Evolutionary conservation across 2,888 invertebrate species (phyloP), one percentile per base, ranked within the genome.

Genomic region (Chymomyza fuscimana): DNA sequence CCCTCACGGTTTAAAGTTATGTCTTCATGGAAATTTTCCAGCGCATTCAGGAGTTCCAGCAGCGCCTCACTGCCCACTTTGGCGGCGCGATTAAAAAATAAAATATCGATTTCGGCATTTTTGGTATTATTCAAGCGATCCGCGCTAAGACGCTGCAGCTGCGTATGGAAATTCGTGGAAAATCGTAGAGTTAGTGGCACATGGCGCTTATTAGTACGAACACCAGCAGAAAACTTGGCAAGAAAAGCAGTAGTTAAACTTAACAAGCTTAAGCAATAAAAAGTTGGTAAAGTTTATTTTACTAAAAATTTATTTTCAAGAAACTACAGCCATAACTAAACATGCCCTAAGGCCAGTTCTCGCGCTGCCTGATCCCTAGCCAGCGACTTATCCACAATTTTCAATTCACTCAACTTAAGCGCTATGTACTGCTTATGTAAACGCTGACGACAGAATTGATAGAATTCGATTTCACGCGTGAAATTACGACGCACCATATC

Each of bases 11-110:
- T 86, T 7, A 89, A 25, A 10, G 32, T 61, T 3, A 89, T 9
- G 10, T 80, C 70, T 0, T 81, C 78, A 52, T 86, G 72, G 19
- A 72, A 78, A 6, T 69, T 69, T 40, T 77, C 82, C 59, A 90
- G 60, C 1, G 78, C 67, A 1, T 67, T 70, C 22, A 90, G 77
- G 0, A 91, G 76, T 90, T 97, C 96, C 95, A 97, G 96, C 89
- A 97, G 94, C 4, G 97, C 96, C 92, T 97, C 97, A 67, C 96
- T 96, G 72, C 97, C 97, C 62, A 97, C 97, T 92, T 97, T 97
- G n/a, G 97, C 97, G 63, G 96, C 97, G 12, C 97, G 93, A 92
- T 97, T 97, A 92, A 97, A 97, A 92, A 97, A 96, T 59, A 97
- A 90, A 16, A 96, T 93, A 58, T 96, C 94, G 29, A 94, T 93